These are phyloP conservation scores for Antheraea pernyi DNA, from an alignment of 1,140 invertebrate genomes.

Conservation along the genomic window DNA sequence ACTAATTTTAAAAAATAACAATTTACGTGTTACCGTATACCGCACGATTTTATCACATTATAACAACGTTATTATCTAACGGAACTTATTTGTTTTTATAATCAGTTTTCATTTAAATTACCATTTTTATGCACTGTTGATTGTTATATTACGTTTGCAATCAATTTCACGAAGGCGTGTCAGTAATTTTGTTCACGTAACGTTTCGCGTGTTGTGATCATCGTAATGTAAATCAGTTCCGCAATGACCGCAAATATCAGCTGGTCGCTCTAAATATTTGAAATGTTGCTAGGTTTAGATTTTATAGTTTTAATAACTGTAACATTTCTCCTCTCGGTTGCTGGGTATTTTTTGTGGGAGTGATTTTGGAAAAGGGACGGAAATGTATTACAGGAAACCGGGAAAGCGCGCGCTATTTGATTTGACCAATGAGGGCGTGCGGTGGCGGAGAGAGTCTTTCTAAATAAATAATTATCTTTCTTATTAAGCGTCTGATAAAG, in stretches of 20 bases:
- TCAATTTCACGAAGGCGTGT: conserved; percentile 1
- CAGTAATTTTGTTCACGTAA: not conserved
- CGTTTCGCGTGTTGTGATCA: not conserved
- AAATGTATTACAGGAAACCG: no score
- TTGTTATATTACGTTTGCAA: not conserved
- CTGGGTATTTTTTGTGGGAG: no score
- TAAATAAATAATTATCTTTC: no score
- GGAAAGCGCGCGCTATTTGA: no score
- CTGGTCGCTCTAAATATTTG: no score
- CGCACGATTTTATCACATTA: not conserved
- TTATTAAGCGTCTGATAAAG: no score
- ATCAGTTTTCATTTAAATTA: not conserved
- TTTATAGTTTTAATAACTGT: no score
- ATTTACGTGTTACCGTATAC: not conserved
- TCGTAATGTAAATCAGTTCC: not conserved
- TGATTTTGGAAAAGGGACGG: no score
- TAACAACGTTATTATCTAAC: not conserved
- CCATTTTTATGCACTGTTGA: not conserved
- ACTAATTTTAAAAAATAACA: not conserved
- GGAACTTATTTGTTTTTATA: not conserved
- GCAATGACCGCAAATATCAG: not conserved
- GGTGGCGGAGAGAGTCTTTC: no score
- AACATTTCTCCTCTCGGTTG: no score
- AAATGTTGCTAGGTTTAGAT: no score
- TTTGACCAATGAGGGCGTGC: no score